Evolutionary conservation across 2,113 vertebrate species (phyloP).

Genomic region (Geococcyx californianus): DNA sequence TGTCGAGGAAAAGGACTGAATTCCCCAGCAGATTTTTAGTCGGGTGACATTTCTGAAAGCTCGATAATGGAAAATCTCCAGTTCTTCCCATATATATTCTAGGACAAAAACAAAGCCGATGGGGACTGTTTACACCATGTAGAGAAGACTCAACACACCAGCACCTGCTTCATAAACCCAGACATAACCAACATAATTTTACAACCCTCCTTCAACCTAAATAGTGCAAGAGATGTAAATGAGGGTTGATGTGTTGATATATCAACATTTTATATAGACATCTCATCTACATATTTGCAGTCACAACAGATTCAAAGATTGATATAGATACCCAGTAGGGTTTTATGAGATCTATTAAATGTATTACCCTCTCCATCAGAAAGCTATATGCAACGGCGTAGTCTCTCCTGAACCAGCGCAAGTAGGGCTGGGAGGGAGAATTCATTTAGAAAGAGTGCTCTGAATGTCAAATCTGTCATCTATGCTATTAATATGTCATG

Average conservation of each 20-base stretch:
- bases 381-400: not conserved
- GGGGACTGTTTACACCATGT: not conserved
- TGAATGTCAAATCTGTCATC: conserved; percentile 18
- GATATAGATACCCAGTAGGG: not conserved
- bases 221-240: not conserved
- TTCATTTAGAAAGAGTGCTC: not conserved
- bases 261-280: not conserved
- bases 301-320: not conserved
- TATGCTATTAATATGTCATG: not conserved
- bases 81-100: not conserved
- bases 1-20: not conserved
- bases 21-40: not conserved
- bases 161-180: not conserved
- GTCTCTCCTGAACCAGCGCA: not conserved
- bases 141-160: not conserved
- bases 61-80: not conserved
- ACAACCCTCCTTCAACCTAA: not conserved
- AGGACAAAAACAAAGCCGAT: not conserved
- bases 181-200: not conserved
- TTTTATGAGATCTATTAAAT: not conserved
- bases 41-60: not conserved
- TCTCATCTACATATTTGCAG: not conserved
- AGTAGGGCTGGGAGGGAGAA: not conserved
- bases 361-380: not conserved
- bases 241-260: not conserved